A percentile compares a stretch with the other conserved stretches of the same genome.
phyloP scores from a whole-genome alignment of 1,140 invertebrate species.

The Lepidurus arcticus region DNA sequence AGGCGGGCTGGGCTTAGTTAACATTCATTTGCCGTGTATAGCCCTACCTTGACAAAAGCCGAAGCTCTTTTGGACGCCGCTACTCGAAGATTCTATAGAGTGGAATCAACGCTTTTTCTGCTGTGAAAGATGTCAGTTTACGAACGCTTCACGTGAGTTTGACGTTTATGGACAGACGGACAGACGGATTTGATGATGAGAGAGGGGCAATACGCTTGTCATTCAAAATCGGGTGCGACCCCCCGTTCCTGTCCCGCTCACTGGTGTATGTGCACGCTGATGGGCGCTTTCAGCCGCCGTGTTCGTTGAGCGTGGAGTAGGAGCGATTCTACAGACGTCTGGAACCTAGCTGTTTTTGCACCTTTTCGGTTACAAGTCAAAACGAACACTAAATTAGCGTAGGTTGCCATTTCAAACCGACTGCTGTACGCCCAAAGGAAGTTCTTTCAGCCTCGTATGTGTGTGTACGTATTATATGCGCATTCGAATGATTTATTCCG shows the following conservation, averaged over 20 bases:
- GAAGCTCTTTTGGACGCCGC: not conserved
- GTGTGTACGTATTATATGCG: no score
- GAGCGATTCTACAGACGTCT: no score
- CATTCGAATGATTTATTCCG: no score
- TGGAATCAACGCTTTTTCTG: not conserved
- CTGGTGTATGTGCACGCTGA: no score
- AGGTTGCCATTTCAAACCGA: no score
- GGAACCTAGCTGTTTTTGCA: no score
- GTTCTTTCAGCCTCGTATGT: no score
- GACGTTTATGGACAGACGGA: constrained; percentile 13
- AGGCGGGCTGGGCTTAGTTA: not conserved
- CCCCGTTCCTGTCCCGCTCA: not conserved
- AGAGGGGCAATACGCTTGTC: constrained; percentile 9
- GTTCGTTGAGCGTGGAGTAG: no score
- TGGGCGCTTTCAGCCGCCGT: no score
- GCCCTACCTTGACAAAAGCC: not conserved
- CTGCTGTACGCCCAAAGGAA: no score
- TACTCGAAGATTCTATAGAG: not conserved
- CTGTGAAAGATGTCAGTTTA: not conserved
- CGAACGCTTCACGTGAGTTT: not conserved
- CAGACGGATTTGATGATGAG: not conserved
- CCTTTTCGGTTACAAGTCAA: no score
- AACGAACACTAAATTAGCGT: no score
- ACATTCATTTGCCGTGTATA: not conserved
- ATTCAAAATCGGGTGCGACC: constrained; percentile 5